Evolutionary conservation across 2,888 invertebrate genomes (phyloP).

Genomic region (Cyrtodaria siliqua): DNA sequence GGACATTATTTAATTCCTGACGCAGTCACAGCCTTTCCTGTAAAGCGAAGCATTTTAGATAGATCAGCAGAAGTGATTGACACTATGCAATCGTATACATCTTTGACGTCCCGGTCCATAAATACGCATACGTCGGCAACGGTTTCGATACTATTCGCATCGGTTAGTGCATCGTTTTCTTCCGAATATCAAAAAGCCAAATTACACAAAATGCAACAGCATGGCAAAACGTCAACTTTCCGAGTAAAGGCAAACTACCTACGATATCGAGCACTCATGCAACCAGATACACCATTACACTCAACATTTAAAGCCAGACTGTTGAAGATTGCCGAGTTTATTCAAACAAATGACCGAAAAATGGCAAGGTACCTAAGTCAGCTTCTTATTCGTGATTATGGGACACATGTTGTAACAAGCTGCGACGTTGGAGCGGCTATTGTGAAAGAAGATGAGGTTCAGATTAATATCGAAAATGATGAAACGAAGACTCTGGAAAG

Average conservation of each 20-base stretch:
- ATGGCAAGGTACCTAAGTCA: slow-evolving; percentile 41
- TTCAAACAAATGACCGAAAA: slow-evolving; percentile 18
- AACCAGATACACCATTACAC: slow-evolving; percentile 39
- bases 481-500: slow-evolving; percentile 10
- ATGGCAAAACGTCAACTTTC: slow-evolving; percentile 23
- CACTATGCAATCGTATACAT: slow-evolving; percentile 32
- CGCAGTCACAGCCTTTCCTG: slow-evolving; percentile 25
- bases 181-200: slow-evolving; percentile 30
- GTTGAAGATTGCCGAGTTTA: slow-evolving; percentile 46
- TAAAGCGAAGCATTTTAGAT: slow-evolving; percentile 42
- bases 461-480: not conserved
- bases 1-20: slow-evolving; percentile 50
- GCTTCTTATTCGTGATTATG: slow-evolving; percentile 55
- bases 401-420: slow-evolving; percentile 54
- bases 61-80: slow-evolving; percentile 39
- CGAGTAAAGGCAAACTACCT: slow-evolving; percentile 41
- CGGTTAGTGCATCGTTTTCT: slow-evolving; percentile 44
- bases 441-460: slow-evolving; percentile 39
- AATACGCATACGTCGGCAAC: slow-evolving; percentile 12
- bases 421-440: slow-evolving; percentile 46
- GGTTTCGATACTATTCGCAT: not conserved
- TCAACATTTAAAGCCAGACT: slow-evolving; percentile 38
- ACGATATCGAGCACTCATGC: slow-evolving; percentile 24
- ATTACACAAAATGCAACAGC: slow-evolving; percentile 19
- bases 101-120: slow-evolving; percentile 37